Evolutionary conservation across 2,888 invertebrate genomes (phyloP), one percentile per base, ranked within the genome.

Genomic region (Epinotia demarniana): DNA sequence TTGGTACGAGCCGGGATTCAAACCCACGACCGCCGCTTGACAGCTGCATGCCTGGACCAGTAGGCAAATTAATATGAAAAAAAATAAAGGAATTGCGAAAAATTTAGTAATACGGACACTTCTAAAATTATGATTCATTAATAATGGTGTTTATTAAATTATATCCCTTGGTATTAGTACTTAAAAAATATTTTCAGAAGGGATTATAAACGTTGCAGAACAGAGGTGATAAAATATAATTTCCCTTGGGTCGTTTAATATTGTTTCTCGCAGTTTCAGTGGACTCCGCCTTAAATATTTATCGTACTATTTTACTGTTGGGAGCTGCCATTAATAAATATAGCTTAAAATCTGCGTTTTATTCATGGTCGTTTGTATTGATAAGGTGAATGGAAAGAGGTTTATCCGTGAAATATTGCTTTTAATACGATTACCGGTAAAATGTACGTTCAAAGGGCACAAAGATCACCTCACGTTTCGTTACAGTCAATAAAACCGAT

Each of bases 221-320:
- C 75, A 72, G 75, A 75, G 75, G 75, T 75, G 75, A 75, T 75
- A 75, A 75, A 75, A 67, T 75, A 75, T 75, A 75, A 75, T 75
- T 75, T 75, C 75, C 75, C 75, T 57, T 55, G 75, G 75, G 75
- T 62, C 72, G 66, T 75, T 75, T 72, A 75, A 75, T 72, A 62
- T 72, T 75, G 75, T 62, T 75, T 67, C 75, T 75, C 71, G 19
- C 75, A 62, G 75, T 75, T 75, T 72, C 71, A 72, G 71, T 75
- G 75, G 75, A 75, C 75, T 66, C 18, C 61, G 67, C 66, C 75
- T 75, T 75, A 72, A 75, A 75, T 75, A 75, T 75, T 72, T 72
- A 75, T 75, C 61, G 67, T 66, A 75, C 71, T 75, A 75, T 75
- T 75, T 72, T 72, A 71, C 75, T 75, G 71, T 16, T 53, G 75